These are phyloP conservation scores for Mimachlamys varia DNA, from an alignment of 2,888 invertebrate species.

Conservation along the genomic window DNA sequence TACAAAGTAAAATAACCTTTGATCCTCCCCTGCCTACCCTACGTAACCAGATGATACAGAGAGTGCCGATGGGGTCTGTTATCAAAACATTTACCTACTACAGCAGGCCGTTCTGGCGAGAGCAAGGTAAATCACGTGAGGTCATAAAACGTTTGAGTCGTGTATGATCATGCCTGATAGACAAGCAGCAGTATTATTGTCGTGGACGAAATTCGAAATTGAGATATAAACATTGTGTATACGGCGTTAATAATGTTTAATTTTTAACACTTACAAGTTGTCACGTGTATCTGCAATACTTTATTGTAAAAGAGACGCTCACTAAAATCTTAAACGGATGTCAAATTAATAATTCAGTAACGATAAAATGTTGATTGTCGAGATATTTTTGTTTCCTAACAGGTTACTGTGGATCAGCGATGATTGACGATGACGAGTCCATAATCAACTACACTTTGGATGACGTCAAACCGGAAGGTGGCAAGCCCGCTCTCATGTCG, in stretches of 20 bases:
- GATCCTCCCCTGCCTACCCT: slow-evolving; percentile 77
- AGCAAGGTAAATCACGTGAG: slow-evolving; percentile 72
- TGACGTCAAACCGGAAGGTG: slow-evolving; percentile 78
- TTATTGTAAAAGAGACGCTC: too few relatives aligned
- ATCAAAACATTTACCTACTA: slow-evolving; percentile 82
- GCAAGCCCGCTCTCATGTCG: slow-evolving; percentile 78
- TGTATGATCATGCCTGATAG: too few relatives aligned
- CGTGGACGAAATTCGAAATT: too few relatives aligned
- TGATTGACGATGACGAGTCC: slow-evolving; percentile 67
- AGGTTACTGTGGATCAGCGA: slow-evolving; percentile 76
- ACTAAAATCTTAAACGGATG: too few relatives aligned
- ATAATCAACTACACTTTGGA: slow-evolving; percentile 76
- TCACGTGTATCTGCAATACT: too few relatives aligned
- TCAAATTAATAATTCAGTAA: too few relatives aligned
- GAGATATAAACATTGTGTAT: too few relatives aligned
- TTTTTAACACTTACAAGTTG: too few relatives aligned
- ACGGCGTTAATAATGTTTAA: too few relatives aligned
- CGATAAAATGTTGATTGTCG: too few relatives aligned
- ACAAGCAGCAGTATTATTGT: too few relatives aligned
- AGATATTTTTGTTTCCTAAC: not conserved
- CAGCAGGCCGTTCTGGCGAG: slow-evolving; percentile 81
- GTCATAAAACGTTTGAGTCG: too few relatives aligned
- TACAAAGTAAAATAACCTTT: slow-evolving; percentile 79
- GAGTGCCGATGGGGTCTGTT: slow-evolving; percentile 80
- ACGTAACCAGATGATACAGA: slow-evolving; percentile 78